Conservation (phyloP, 2,797 vertebrate genomes). For the Oreochromis mossambicus region DNA sequence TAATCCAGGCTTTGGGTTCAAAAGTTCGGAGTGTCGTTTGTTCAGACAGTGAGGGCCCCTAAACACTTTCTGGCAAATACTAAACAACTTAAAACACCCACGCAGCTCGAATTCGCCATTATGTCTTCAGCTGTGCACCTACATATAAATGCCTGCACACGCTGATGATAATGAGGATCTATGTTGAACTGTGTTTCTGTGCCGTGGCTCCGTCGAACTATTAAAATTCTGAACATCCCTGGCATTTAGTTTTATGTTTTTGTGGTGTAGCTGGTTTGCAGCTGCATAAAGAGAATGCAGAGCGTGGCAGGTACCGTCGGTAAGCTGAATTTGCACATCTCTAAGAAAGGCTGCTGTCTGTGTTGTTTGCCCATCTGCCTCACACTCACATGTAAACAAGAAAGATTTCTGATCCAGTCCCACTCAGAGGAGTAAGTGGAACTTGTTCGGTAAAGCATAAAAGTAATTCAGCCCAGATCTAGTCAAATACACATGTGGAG, state of each 20-base stretch:
- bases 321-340: not conserved
- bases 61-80: conserved; percentile 21
- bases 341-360: not conserved
- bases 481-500: conserved; percentile 30
- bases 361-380: not conserved
- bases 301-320: not conserved
- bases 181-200: not conserved
- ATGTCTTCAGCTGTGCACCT: not conserved
- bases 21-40: conserved; percentile 53
- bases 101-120: not conserved
- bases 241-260: conserved; percentile 4
- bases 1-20: conserved; percentile 64
- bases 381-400: conserved; percentile 36
- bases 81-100: conserved; percentile 14
- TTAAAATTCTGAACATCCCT: not conserved
- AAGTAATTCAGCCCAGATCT: conserved; percentile 56
- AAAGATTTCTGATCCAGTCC: conserved; percentile 2
- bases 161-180: not conserved
- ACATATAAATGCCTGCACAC: conserved; percentile 2
- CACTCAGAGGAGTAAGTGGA: conserved; percentile 3
- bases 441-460: conserved; percentile 20
- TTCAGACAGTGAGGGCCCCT: conserved; percentile 20
- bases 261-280: not conserved
- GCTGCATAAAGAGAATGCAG: conserved; percentile 3
- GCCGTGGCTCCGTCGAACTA: not conserved